These are phyloP conservation scores for Thaumetopoea pityocampa DNA, from an alignment of 1,140 invertebrate genomes.

Conservation along the genomic window DNA sequence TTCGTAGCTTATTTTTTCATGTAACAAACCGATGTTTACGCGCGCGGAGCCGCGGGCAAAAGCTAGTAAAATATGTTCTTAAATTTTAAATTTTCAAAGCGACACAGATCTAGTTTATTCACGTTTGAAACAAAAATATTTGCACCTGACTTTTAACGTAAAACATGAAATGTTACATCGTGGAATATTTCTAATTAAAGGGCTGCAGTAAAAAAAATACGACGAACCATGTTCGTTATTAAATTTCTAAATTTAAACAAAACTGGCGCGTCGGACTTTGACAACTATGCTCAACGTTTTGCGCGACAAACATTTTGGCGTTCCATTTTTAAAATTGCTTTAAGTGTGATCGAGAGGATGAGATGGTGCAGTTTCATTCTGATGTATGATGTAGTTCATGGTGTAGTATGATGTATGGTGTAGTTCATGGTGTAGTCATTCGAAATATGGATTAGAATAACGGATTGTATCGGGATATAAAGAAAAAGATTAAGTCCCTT, in stretches of 20 bases:
- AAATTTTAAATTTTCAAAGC: no score
- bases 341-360: conserved; percentile 19
- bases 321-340: conserved; percentile 29
- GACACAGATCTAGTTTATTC: no score
- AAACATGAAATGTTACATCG: conserved; percentile 45
- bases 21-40: no score
- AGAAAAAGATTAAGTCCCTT: conserved; percentile 7
- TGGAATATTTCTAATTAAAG: conserved; percentile 68
- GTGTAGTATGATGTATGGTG: no score
- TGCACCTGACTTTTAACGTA: no score
- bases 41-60: no score
- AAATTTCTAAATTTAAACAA: conserved; percentile 72
- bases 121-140: no score
- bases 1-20: no score
- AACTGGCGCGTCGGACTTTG: conserved; percentile 60
- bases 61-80: no score
- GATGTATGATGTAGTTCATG: no score
- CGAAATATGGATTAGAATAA: conserved; percentile 59
- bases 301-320: conserved; percentile 37
- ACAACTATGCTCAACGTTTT: conserved; percentile 54
- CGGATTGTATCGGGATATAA: conserved; percentile 23
- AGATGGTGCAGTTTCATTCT: conserved; percentile 14
- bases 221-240: conserved; percentile 44
- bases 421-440: no score
- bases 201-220: conserved; percentile 40